A percentile compares a stretch with the other conserved stretches of the same genome.
phyloP scores from a whole-genome alignment of 2,888 invertebrate genomes.

The Esperia sulphurella region DNA sequence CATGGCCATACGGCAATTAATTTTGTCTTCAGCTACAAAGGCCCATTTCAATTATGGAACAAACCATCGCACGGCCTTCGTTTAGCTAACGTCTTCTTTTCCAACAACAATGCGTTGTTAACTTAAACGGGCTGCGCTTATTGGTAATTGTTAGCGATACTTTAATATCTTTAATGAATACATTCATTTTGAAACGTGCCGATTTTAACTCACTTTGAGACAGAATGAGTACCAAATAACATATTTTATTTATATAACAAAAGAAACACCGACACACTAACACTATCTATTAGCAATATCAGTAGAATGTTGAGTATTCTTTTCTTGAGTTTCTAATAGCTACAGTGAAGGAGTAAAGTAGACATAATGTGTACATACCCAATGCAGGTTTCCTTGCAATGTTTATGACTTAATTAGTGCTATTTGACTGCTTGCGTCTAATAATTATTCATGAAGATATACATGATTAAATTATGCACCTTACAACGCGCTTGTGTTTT shows the following conservation, averaged over 20 bases:
- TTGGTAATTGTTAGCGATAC: conserved; percentile 52
- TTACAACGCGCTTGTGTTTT: not conserved
- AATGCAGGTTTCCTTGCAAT: not conserved
- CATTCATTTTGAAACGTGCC: conserved; percentile 6
- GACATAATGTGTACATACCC: not conserved
- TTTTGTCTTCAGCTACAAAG: conserved; percentile 11
- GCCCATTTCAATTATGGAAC: conserved; percentile 12
- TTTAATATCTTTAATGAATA: conserved; percentile 19
- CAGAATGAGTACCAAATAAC: conserved; percentile 14
- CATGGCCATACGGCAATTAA: conserved; percentile 11
- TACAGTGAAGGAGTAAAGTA: not conserved
- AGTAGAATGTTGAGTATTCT: not conserved
- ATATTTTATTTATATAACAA: conserved; percentile 22
- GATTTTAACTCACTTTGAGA: conserved; percentile 18
- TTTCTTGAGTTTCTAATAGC: too few relatives aligned
- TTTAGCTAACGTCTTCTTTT: conserved; percentile 39
- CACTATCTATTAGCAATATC: conserved; percentile 7
- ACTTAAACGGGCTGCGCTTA: conserved; percentile 33
- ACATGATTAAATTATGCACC: not conserved
- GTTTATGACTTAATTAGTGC: not conserved
- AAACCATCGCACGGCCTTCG: not conserved
- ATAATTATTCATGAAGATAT: not conserved
- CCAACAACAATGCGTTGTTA: conserved; percentile 55
- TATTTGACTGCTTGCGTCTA: not conserved
- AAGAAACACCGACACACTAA: conserved; percentile 12